Base-by-base conservation (phyloP, 1,140 invertebrate genomes). In the Bombus superbus region DNA sequence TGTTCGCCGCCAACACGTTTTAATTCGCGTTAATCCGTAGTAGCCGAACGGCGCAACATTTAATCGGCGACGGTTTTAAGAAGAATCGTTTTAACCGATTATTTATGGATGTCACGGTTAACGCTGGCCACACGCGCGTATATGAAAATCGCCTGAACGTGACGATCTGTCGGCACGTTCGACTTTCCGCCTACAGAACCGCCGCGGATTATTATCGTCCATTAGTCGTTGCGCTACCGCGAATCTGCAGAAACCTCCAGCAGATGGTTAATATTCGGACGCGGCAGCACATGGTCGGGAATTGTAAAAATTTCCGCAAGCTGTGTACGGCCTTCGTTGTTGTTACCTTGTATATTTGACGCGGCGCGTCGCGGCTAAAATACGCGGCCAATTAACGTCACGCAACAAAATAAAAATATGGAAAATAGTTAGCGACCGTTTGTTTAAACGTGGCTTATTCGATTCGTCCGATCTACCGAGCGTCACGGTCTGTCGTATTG, bases 71-170 rank as follows among this genome's bases (percentile, higher is more conserved):
- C 22, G 73, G 59, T 40, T 76, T 83, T 53, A 76, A 53, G 73
- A 42, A 83, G 47, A 57, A 83, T 69, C 64, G 44, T 40, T 83
- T 83, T 47, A 4, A 42, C 4, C 15, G 42, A 83, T 83, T 77
- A 81, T 81, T 82, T 64, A 82, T 82, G 81, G 40, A 75, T 32
- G 57, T 83, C 85, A 57, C 40, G 64, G 13, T 74, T 62, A 22
- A 44, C 74, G 59, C 25, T 28, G 72, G 32, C n/a, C 57, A n/a
- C 38, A 72, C 32, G 22, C 35, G 68, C 57, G 69, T 42, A 40
- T 72, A 73, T 85, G 83, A 85, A 85, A 81, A 85, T 85, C 53
- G 78, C 57, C 71, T 40, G 83, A 66, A 85, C 83, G 83, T 81
- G 83, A 73, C 78, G 57, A 71, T 73, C 38, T 40, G 57, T 69